Base-by-base conservation (phyloP, 1,140 invertebrate species). In the Papilio polyxenes region DNA sequence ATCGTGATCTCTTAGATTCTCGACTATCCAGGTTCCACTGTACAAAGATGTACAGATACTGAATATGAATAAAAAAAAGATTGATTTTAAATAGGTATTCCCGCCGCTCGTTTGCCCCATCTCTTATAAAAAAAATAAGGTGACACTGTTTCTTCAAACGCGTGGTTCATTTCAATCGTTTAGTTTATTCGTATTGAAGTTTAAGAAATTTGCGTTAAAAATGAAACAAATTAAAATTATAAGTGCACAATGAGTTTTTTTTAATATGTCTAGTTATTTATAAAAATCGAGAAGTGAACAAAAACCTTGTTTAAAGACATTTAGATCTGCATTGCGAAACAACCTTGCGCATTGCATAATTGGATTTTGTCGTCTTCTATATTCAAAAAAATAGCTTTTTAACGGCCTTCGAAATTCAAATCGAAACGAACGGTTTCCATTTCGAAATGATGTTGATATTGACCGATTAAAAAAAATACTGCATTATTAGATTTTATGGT, bases 301-400 rank as follows among this genome's bases (percentile, higher is more conserved):
- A 40, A 51, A 77, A 77, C 44, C 48, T 77, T 51, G 48, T 51
- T 56, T 20, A 53, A 77, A 77, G 49, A 37, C 20, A 51, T 49
- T 49, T 69, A 11, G n/a, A 31, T 77, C 48, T 53, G 20, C 48
- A 77, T 77, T 77, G 20, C 49, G 75, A 51, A 77, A 77, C 23
- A 77, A 53, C 75, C 75, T 51, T 77, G 75, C 23, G 20, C 49
- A 49, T 77, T 77, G 75, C 75, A 49, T 77, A 75, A 75, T 13
- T 76, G 20, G n/a, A 75, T 51, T 76, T 76, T 77, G 56, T 77
- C 20, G 23, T 77, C 23, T 77, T 51, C 75, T 10, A 77, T 77
- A 56, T 77, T 77, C 31, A 75, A 75, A 75, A 44, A 75, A 48
- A 48, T 49, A 48, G 1, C 17, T 49, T 49, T 72, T 75, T 75